Evolutionary conservation across 1,140 invertebrate species (phyloP), one percentile per base, ranked within the genome.

Genomic region (Meteorus sp.): DNA sequence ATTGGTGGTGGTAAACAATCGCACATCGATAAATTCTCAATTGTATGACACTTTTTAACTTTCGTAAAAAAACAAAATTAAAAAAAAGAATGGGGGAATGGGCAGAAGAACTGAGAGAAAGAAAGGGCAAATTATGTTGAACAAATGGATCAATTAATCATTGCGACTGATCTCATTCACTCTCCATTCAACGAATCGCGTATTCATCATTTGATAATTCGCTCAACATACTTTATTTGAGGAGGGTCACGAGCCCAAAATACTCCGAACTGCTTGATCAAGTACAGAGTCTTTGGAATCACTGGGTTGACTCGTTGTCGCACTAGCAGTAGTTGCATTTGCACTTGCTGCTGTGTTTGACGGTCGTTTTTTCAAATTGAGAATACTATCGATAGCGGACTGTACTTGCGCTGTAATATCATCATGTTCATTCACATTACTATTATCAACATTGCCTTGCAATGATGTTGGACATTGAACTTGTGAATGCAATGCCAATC

Each of bases 341-440:
- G 25, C 54, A 57, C 47, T 60, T 17, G 44, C 60, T 19, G 67
- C 55, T 4, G 31, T n/a, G 6, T 68, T 75, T 27, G 75, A 61
- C 22, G 80, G 80, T 39, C 72, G 65, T 56, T 83, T 81, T 67
- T 89, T 88, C 58, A 90, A 74, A 74, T 89, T 90, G 22, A 90
- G 77, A 65, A 91, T 90, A 67, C 87, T 89, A 67, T 90, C 88
- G 54, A 90, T 90, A 45, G 89, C 89, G 61, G 86, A 88, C 71
- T 90, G 88, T 33, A 90, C 88, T 70, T 91, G 89, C 7, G 88
- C 86, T 56, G 86, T 88, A 39, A 90, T 88, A 59, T 87, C 83
- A 60, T 85, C 86, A 44, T 82, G 78, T 22, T 82, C 80, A 45
- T 76, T 71, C 27, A 70, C 67, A 23, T 53, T 69, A 45, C 48